Percentiles rank a stretch among this genome's conserved stretches.
These are phyloP conservation scores for Vanacampus margaritifer DNA, from an alignment of 2,113 vertebrate genomes.

Conservation along the genomic window DNA sequence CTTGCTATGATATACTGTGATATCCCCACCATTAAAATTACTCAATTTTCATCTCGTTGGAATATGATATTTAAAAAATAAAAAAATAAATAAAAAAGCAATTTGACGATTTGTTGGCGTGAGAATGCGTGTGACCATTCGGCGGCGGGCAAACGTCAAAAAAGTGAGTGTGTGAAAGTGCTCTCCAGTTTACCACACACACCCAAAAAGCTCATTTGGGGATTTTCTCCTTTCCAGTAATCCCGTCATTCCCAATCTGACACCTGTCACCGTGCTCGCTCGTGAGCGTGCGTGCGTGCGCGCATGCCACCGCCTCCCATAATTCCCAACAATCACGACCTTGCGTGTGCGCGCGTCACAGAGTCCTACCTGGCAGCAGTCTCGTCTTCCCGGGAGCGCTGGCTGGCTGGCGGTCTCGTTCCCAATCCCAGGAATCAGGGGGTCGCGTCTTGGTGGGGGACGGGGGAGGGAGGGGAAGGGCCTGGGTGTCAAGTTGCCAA, in stretches of 20 bases:
- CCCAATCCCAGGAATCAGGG: conserved; percentile 49
- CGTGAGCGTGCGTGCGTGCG: neutral
- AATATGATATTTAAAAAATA: too few species aligned
- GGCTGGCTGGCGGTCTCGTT: conserved; percentile 41
- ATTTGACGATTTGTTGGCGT: neutral
- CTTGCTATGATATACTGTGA: neutral
- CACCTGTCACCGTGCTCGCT: conserved; percentile 38
- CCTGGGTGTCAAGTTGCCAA: conserved; percentile 11
- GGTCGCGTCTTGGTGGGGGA: conserved; percentile 14
- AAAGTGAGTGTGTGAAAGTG: neutral
- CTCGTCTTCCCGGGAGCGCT: conserved; percentile 18
- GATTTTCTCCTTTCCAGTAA: conserved; percentile 5
- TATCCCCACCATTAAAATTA: neutral
- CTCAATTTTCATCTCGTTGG: neutral
- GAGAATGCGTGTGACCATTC: neutral
- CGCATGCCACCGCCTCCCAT: neutral
- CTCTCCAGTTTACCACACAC: neutral
- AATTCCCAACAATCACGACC: neutral
- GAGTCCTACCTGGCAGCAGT: conserved; percentile 64
- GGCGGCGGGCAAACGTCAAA: neutral
- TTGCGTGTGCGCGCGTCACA: neutral
- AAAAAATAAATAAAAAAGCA: neutral
- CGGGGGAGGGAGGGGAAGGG: neutral
- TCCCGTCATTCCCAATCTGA: conserved; percentile 22
- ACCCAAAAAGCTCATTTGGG: neutral